Evolutionary conservation across 2,797 vertebrate species (phyloP).

Genomic region (Octomys mimax): DNA sequence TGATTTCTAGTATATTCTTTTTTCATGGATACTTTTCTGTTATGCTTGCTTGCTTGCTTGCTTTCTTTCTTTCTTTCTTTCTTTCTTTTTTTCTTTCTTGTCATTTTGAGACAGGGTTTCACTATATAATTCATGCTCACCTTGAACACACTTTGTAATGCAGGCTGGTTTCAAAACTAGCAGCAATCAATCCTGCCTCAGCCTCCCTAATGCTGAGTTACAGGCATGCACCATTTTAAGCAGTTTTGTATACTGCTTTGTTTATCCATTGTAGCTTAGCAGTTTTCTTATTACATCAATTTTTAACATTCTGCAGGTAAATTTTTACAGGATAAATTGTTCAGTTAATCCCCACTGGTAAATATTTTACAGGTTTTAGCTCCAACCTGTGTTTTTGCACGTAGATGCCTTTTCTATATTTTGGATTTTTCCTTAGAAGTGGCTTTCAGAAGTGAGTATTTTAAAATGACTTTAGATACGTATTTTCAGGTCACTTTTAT

Average conservation of each 20-base stretch:
- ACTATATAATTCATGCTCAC: too few species aligned
- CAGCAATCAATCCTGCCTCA: too few species aligned
- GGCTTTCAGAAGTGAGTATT: slow-evolving; percentile 11
- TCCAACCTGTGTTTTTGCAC: background rate
- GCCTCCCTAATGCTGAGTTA: too few species aligned
- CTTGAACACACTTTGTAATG: too few species aligned
- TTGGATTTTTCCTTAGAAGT: slow-evolving; percentile 44
- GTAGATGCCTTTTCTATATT: background rate
- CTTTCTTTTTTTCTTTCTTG: background rate
- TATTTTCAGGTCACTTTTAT: background rate
- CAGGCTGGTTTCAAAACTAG: too few species aligned
- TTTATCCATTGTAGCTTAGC: slow-evolving; percentile 41
- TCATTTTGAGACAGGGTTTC: background rate
- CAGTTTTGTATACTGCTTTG: slow-evolving; percentile 9
- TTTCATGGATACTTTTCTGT: too few species aligned
- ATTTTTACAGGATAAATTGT: background rate
- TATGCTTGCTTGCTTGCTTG: too few species aligned
- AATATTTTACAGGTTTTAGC: slow-evolving; percentile 40
- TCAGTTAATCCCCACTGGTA: background rate
- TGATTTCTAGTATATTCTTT: too few species aligned
- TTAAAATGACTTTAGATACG: background rate
- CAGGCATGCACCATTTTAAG: background rate
- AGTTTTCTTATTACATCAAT: background rate
- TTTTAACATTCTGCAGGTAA: background rate
- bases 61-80: too few species aligned